Evolutionary conservation across 2,113 vertebrate species (phyloP), one percentile per base, ranked within the genome.

Genomic region (Lophochroa leadbeateri): DNA sequence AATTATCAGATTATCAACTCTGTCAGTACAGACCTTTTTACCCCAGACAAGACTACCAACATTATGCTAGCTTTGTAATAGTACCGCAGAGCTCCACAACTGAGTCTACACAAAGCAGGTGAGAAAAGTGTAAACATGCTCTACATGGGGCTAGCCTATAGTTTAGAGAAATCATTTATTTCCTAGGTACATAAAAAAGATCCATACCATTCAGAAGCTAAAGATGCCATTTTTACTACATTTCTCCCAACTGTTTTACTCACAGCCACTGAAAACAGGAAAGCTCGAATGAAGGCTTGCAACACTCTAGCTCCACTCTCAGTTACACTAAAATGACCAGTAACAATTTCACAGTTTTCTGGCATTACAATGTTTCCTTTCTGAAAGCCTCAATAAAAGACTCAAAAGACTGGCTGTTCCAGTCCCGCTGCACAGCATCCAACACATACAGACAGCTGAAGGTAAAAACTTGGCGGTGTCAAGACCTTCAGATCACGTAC

Each of bases 281-380:
- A 82, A 67, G 39, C n/a, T 23, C 31, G 5, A 94, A 80, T 28
- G 5, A 85, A 75, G 29, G 24, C 17, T 64, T 33, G 28, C 29
- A 82, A 11, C 0, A 0, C 20, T 49, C 10, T 8, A 47, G 21
- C 24, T 77, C 41, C 61, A 14, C 81, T 37, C 37, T 35, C 52
- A 64, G 14, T 43, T 69, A 64, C 33, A 11, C 10, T 39, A 13
- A 63, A 65, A 57, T 24, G 20, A 77, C 25, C 21, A 61, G 6
- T 14, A 79, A n/a, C 1, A 5, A 41, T 29, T 53, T 55, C 29
- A 78, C 12, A 28, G 19, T 24, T 74, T 60, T 69, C 53, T 29
- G 27, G 11, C 29, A 52, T 17, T 47, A 47, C 16, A 24, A 9
- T 27, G 10, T 10, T 58, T 75, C 16, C 37, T 52, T 23, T 78